A percentile compares a stretch with the other conserved stretches of the same genome.
Conservation (phyloP, 1,140 invertebrate genomes). For the Drosophila kanapiae region DNA sequence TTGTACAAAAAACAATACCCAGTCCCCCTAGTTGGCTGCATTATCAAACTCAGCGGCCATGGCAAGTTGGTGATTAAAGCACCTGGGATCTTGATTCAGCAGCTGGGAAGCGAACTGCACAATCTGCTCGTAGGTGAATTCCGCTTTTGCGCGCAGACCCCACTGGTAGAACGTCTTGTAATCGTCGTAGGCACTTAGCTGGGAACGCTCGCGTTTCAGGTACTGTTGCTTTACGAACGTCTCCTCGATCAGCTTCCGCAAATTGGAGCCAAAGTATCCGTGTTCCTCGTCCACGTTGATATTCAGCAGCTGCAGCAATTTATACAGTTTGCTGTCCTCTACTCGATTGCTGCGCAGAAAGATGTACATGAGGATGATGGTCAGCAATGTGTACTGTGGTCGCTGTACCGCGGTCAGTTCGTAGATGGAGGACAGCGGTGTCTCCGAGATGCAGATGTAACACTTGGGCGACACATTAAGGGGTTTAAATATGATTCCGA, state of each 20-base stretch:
- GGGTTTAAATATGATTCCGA: conserved; percentile 42
- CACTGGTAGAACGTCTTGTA: conserved; percentile 48
- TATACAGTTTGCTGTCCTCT: conserved; percentile 58
- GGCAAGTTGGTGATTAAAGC: conserved; percentile 47
- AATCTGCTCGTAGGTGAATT: conserved; percentile 44
- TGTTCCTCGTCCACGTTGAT: conserved; percentile 66
- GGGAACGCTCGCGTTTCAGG: conserved; percentile 66
- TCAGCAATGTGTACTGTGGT: conserved; percentile 53
- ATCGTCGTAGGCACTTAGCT: conserved; percentile 56
- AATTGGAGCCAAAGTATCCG: conserved; percentile 60
- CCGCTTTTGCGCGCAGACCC: conserved; percentile 62
- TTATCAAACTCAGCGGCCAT: conserved; percentile 33
- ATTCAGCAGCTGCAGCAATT: conserved; percentile 48
- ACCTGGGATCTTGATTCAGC: conserved; percentile 25
- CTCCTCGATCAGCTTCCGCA: conserved; percentile 67
- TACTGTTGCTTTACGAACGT: conserved; percentile 78
- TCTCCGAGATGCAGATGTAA: conserved; percentile 54
- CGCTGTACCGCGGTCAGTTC: conserved; percentile 58
- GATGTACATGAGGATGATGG: conserved; percentile 69
- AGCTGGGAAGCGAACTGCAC: conserved; percentile 53
- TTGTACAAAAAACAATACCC: neutral
- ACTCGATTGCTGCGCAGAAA: conserved; percentile 53
- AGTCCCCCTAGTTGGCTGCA: conserved; percentile 1
- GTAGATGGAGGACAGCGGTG: conserved; percentile 44
- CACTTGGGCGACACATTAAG: conserved; percentile 39